Evolutionary conservation across 2,888 invertebrate species (phyloP), one percentile per base, ranked within the genome.

Genomic region (Acanthococcus lagerstroemiae): DNA sequence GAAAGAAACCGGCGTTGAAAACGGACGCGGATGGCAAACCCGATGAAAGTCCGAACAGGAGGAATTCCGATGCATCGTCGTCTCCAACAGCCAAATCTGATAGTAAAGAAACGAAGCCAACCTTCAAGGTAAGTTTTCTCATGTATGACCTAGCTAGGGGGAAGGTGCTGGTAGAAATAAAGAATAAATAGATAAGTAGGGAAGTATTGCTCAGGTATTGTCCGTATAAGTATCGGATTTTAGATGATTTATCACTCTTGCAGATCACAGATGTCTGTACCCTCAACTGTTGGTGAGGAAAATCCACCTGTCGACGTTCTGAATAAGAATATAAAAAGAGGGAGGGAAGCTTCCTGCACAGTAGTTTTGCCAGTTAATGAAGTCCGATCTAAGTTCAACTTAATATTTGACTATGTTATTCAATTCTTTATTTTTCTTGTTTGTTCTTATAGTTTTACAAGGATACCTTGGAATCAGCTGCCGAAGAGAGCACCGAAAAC

Each of bases 391-490:
- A 60, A 26, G 26, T 15, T 7, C 15, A 26, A 19, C 17, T 55
- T 55, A 25, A 2, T 2, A 30, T 22, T 25, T 54, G 1, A 55
- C 7, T 55, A n/a, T 44, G 6, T 9, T 52, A 4, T n/a, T 61
- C 30, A 19, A 27, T 27, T 21, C 17, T 46, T 52, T 30, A 27
- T 12, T 24, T n/a, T 46, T 9, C 2, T 48, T 24, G 12, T 60
- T 48, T 60, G 17, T 25, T 6, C 1, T 60, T 61, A 26, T 73
- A 83, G 81, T 95, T 95, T 78, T 95, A 95, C 76, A 90, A 94
- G 78, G 95, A 95, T 72, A 95, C 94, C 0, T 77, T 94, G 68
- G 88, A 90, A 71, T 81, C 83, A 6, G 83, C 83, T 68, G 83
- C 83, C 69, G 81, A 78, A 45, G 70, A 69, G 9, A 54, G 52